Evolutionary conservation across 2,797 vertebrate species (phyloP).

Genomic region (Bucorvus abyssinicus): DNA sequence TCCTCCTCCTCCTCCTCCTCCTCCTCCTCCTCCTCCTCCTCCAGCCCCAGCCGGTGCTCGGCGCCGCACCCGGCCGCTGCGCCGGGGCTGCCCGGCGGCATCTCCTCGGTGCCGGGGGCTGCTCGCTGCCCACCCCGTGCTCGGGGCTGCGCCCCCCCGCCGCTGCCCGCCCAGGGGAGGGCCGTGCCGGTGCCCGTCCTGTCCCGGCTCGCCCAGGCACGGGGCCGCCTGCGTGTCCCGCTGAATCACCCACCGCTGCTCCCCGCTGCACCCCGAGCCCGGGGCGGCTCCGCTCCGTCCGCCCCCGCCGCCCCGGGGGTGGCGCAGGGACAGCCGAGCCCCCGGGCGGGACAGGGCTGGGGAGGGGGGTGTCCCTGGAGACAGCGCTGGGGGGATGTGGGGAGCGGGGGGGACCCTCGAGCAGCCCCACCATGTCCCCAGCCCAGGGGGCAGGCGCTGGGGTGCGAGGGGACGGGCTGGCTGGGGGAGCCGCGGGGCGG

Average conservation of each 20-base stretch:
- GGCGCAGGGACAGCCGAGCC: neutral
- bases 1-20: neutral
- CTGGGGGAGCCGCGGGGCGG: accelerated
- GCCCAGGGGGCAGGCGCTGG: accelerated
- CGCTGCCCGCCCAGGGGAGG: slow-evolving; percentile 30
- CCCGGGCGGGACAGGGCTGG: neutral
- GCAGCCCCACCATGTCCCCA: accelerated
- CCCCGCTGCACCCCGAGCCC: neutral
- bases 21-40: neutral
- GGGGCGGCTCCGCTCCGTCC: neutral
- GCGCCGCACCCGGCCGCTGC: neutral
- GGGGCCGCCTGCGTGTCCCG: slow-evolving; percentile 9
- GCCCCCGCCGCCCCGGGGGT: no score
- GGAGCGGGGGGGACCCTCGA: neutral
- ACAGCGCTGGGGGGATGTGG: accelerated
- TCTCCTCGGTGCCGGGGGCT: neutral
- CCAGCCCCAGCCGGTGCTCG: neutral
- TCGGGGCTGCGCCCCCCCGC: neutral
- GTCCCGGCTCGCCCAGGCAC: slow-evolving; percentile 36
- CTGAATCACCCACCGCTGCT: neutral
- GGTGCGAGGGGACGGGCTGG: no score
- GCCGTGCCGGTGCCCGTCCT: neutral
- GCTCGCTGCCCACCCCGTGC: neutral
- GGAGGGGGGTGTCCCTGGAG: accelerated
- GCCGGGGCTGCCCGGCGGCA: neutral